Evolutionary conservation across 2,113 vertebrate genomes (phyloP).

Genomic region (Phaethon lepturus): DNA sequence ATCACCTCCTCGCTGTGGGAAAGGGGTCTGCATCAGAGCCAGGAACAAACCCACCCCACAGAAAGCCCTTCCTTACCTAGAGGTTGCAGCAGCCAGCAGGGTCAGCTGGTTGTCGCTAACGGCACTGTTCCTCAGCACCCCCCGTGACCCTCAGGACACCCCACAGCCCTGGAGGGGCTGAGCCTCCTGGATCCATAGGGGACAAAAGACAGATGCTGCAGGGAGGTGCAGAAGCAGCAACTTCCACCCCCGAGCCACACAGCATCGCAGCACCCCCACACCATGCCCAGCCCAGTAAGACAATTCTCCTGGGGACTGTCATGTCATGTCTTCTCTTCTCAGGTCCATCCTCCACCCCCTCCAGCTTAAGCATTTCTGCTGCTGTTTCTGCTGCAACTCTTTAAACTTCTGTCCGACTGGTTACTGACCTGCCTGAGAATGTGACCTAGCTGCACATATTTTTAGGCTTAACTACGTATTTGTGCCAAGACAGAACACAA

Average conservation of each 20-base stretch:
- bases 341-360: background rate
- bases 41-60: background rate
- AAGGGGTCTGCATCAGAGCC: background rate
- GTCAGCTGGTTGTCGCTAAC: background rate
- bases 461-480: slow-evolving; percentile 33
- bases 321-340: background rate
- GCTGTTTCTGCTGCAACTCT: background rate
- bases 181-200: fast-evolving
- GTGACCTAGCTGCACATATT: slow-evolving; percentile 44
- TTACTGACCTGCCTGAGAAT: slow-evolving; percentile 32
- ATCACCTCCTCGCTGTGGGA: fast-evolving
- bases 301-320: background rate
- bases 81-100: background rate
- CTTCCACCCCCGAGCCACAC: background rate
- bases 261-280: background rate
- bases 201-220: background rate
- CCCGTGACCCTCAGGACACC: background rate
- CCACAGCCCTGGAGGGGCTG: background rate
- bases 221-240: background rate
- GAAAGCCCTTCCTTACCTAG: background rate
- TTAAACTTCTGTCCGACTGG: background rate
- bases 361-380: background rate
- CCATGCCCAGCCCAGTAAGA: background rate
- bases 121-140: background rate
- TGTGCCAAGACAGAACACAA: slow-evolving; percentile 26